Evolutionary conservation across 2,888 invertebrate genomes (phyloP).

Genomic region (Crocallis elinguaria): DNA sequence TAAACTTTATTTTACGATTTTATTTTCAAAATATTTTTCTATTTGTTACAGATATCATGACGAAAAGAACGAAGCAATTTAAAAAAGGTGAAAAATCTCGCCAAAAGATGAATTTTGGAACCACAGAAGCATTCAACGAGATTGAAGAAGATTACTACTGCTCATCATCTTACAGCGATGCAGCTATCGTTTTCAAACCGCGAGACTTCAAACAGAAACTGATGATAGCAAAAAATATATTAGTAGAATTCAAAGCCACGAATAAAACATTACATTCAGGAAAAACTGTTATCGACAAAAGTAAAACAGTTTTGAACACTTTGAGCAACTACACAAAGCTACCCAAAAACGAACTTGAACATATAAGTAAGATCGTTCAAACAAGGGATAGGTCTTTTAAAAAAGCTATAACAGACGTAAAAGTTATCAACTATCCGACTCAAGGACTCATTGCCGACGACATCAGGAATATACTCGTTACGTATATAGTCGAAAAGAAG

Average conservation of each 20-base stretch:
- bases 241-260: not conserved
- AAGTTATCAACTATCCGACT: not conserved
- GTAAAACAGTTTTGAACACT: not conserved
- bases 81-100: not conserved
- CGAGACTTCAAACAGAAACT: slow-evolving; percentile 12
- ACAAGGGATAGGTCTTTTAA: slow-evolving; percentile 17
- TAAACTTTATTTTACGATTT: not conserved
- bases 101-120: slow-evolving; percentile 4
- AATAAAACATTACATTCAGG: not conserved
- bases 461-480: slow-evolving; percentile 21
- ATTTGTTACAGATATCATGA: slow-evolving; percentile 18
- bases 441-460: slow-evolving; percentile 6
- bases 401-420: slow-evolving; percentile 17
- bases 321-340: slow-evolving; percentile 5
- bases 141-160: not conserved
- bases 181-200: not conserved
- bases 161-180: slow-evolving; percentile 2
- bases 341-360: not conserved
- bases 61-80: not conserved
- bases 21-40: not conserved
- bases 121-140: slow-evolving; percentile 1
- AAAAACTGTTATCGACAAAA: not conserved
- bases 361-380: not conserved
- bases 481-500: slow-evolving; percentile 14
- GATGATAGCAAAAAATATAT: slow-evolving; percentile 8